Evolutionary conservation across 2,797 vertebrate species (phyloP).

Genomic region (Orientallactaga sibirica): DNA sequence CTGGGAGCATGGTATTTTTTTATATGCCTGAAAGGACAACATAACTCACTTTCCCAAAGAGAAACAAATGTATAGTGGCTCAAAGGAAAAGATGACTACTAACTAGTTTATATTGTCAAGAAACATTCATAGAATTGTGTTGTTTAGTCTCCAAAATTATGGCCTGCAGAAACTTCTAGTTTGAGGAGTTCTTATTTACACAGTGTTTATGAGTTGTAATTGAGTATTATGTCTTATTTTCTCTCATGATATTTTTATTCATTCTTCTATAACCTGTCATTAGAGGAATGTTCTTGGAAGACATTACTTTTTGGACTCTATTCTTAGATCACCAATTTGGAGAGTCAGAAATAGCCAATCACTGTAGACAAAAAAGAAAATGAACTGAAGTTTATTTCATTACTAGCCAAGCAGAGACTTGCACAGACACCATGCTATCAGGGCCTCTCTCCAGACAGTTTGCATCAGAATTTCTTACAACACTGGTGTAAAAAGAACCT

Average conservation of each 20-base stretch:
- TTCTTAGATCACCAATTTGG: slow-evolving; percentile 55
- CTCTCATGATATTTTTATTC: slow-evolving; percentile 50
- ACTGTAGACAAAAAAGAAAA: slow-evolving; percentile 18
- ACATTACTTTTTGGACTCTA: neutral
- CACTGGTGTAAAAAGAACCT: slow-evolving; percentile 37
- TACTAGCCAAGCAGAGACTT: slow-evolving; percentile 36
- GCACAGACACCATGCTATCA: neutral
- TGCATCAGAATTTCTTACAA: slow-evolving; percentile 49
- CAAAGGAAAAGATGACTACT: neutral
- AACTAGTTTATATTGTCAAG: neutral
- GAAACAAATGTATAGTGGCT: neutral
- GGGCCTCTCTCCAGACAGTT: neutral
- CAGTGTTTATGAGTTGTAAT: slow-evolving; percentile 47
- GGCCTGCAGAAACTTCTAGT: neutral
- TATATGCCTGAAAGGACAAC: neutral
- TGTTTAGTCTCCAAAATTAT: neutral
- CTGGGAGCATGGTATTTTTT: neutral
- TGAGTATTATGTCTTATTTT: slow-evolving; percentile 5
- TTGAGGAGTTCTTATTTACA: slow-evolving; percentile 16
- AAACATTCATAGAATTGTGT: neutral
- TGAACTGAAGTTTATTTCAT: slow-evolving; percentile 32
- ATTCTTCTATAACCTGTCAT: slow-evolving; percentile 26
- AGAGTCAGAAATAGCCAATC: slow-evolving; percentile 37
- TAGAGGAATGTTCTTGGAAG: slow-evolving; percentile 57
- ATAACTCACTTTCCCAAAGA: slow-evolving; percentile 39